phyloP scores from a whole-genome alignment of 2,797 vertebrate genomes.

The Spinus pinus region DNA sequence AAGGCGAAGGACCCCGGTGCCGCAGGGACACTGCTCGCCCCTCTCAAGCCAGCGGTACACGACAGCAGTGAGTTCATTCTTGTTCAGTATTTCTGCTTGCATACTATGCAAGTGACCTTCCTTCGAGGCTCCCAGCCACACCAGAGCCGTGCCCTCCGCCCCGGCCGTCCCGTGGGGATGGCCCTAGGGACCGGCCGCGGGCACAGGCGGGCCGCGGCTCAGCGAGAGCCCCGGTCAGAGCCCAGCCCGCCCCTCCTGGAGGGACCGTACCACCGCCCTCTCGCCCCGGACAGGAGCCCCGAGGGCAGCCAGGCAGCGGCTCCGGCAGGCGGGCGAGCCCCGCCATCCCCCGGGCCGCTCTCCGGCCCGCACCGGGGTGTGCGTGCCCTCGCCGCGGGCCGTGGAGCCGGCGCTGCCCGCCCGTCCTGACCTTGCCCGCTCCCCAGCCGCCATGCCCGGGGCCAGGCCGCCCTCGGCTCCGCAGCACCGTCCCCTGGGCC shows the following conservation, averaged over 20 bases:
- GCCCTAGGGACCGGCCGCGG: accelerated
- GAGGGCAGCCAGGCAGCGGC: not conserved
- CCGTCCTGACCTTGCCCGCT: not conserved
- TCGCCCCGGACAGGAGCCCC: not conserved
- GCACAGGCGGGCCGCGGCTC: not conserved
- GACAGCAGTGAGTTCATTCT: accelerated
- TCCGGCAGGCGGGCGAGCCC: not conserved
- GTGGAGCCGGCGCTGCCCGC: not conserved
- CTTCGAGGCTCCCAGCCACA: not conserved
- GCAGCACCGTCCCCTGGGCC: not conserved
- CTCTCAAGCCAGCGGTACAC: not conserved
- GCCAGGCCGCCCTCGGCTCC: not conserved
- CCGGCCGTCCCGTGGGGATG: not conserved
- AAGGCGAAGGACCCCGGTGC: accelerated
- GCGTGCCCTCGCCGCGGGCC: not conserved
- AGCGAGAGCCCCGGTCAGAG: no score
- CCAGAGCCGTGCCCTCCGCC: no score
- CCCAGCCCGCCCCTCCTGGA: no score
- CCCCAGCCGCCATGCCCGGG: not conserved
- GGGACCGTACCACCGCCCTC: not conserved
- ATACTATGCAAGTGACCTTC: accelerated
- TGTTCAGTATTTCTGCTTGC: accelerated
- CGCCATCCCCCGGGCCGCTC: no score
- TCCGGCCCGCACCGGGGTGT: accelerated
- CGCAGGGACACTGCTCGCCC: accelerated